A percentile compares a stretch with the other conserved stretches of the same genome.
Conservation (phyloP, 2,888 invertebrate species). For the Ennomos erosarius region DNA sequence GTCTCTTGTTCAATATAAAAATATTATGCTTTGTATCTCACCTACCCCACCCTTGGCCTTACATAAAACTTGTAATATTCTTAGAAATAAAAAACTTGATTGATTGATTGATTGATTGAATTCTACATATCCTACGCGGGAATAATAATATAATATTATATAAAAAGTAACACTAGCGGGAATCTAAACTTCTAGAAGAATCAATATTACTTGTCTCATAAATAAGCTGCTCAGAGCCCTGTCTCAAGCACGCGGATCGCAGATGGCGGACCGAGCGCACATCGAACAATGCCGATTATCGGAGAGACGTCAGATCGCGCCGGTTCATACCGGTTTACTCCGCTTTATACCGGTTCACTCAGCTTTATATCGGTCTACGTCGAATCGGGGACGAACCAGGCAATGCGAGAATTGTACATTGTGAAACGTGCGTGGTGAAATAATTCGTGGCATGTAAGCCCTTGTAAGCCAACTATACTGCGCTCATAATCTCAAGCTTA, state of each 20-base stretch:
- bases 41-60: too few relatives aligned
- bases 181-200: too few relatives aligned
- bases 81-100: too few relatives aligned
- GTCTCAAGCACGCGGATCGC: slow-evolving; percentile 6
- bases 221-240: slow-evolving; percentile 1
- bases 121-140: too few relatives aligned
- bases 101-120: too few relatives aligned
- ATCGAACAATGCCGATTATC: slow-evolving; percentile 9
- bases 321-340: slow-evolving; percentile 11
- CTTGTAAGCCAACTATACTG: slow-evolving; percentile 9
- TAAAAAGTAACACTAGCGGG: too few relatives aligned
- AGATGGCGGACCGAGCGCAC: slow-evolving; percentile 5
- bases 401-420: neutral
- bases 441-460: slow-evolving; percentile 2
- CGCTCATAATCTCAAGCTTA: slow-evolving; percentile 8
- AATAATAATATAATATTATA: too few relatives aligned
- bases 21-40: too few relatives aligned
- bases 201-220: neutral
- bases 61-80: too few relatives aligned
- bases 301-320: slow-evolving; percentile 4
- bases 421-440: neutral
- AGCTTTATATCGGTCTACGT: slow-evolving; percentile 1
- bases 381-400: neutral
- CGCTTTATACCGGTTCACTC: neutral
- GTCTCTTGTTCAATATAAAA: too few relatives aligned